Evolutionary conservation across 1,140 invertebrate species (phyloP), one percentile per base, ranked within the genome.

Genomic region (Antheraea mylitta): DNA sequence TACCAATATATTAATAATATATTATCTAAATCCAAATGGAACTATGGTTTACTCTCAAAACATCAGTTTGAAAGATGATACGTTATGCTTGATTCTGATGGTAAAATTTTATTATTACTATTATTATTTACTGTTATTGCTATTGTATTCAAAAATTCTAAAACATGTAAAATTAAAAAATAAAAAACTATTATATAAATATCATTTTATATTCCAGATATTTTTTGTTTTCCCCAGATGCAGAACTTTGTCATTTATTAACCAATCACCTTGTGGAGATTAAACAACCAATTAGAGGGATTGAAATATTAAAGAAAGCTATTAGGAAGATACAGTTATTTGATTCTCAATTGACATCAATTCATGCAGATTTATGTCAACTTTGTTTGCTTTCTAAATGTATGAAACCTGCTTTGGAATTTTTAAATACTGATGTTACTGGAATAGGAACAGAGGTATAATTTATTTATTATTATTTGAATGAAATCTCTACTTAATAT

Each of bases 351-450:
- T 90, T 99, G 48, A 99, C 98, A 19, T 97, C 98, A 3, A 96
- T 99, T 76, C 98, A 99, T 92, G 96, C 97, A 8, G 97, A 98
- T 93, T 93, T 99, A 45, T 98, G 97, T 83, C 97, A 98, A 89
- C 92, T 99, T 3, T 99, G 98, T 92, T 93, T 99, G 36, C 82
- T 98, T 36, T 95, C 98, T 38, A 98, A 99, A 91, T 97, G 97
- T 90, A 96, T 99, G 82, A 98, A 98, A 86, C 96, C 98, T 45
- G 97, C 98, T 3, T 89, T 99, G 38, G 95, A 96, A 77, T 97
- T 98, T 89, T 93, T 99, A 60, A 96, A 99, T 85, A 95, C 95
- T 36, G 98, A 99, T 93, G 96, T 99, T 45, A 98, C 97, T 66
- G 96, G 97, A 78, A 98, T 99, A 72, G 96, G 96, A 80, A 94